phyloP scores from a whole-genome alignment of 2,113 vertebrate species.

The Rana temporaria region DNA sequence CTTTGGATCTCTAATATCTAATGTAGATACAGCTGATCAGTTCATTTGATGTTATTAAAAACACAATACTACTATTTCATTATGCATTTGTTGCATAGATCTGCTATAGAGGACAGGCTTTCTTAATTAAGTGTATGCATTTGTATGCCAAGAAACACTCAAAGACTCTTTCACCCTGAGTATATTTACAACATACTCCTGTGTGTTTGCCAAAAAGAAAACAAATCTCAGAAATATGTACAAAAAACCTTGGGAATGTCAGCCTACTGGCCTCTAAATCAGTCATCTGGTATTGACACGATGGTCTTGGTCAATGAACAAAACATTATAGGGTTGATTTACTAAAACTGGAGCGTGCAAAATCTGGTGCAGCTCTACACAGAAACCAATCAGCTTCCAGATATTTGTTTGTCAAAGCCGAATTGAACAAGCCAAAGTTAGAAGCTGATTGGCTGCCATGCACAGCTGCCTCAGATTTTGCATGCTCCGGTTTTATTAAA shows the following conservation, averaged over 20 bases:
- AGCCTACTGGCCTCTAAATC: not conserved
- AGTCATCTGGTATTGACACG: conserved; percentile 1
- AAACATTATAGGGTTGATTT: not conserved
- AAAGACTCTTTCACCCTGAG: not conserved
- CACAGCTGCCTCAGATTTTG: too few species aligned
- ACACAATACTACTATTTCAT: not conserved
- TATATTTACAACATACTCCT: conserved; percentile 19
- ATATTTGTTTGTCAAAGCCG: too few species aligned
- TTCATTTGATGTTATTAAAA: too few species aligned
- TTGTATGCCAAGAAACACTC: conserved; percentile 12
- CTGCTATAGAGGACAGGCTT: not conserved
- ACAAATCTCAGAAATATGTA: not conserved
- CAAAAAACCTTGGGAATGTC: not conserved
- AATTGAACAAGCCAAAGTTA: too few species aligned
- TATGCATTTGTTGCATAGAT: not conserved
- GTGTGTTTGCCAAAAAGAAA: conserved; percentile 6
- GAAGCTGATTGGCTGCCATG: too few species aligned
- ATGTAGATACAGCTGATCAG: too few species aligned
- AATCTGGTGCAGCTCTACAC: too few species aligned
- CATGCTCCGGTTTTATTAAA: too few species aligned
- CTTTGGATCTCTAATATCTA: too few species aligned
- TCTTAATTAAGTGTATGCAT: conserved; percentile 25
- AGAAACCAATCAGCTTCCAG: too few species aligned
- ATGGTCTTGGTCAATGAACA: not conserved
- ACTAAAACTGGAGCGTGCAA: too few species aligned